Evolutionary conservation across 2,113 vertebrate species (phyloP).

Genomic region (Aphyosemion australe): DNA sequence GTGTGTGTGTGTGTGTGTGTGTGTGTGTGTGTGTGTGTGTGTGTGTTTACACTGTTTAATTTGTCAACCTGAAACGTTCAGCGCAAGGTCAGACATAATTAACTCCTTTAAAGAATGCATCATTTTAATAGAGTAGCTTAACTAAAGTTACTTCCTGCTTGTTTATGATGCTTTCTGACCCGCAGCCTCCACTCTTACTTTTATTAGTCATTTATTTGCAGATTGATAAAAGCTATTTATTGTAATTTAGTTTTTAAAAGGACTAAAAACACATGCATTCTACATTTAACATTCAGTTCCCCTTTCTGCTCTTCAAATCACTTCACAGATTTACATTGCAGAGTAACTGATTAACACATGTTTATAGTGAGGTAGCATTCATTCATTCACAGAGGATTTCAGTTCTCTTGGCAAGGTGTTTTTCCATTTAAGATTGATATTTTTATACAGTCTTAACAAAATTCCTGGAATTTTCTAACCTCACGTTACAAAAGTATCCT

Average conservation of each 20-base stretch:
- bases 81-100: neutral
- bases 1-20: no score
- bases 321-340: neutral
- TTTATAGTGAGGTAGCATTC: no score
- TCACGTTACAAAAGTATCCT: no score
- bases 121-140: slow-evolving; percentile 1
- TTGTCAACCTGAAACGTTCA: neutral
- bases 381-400: no score
- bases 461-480: no score
- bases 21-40: neutral
- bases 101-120: neutral
- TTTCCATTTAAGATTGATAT: no score
- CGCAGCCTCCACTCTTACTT: neutral
- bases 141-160: neutral
- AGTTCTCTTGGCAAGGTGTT: no score
- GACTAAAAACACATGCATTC: neutral
- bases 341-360: no score
- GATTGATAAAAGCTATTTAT: neutral
- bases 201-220: neutral
- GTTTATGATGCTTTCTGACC: neutral
- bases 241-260: neutral
- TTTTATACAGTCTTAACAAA: no score
- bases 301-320: neutral
- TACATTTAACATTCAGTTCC: neutral
- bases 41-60: neutral